phyloP scores from a whole-genome alignment of 2,113 vertebrate species.

The Tyrannus savana region DNA sequence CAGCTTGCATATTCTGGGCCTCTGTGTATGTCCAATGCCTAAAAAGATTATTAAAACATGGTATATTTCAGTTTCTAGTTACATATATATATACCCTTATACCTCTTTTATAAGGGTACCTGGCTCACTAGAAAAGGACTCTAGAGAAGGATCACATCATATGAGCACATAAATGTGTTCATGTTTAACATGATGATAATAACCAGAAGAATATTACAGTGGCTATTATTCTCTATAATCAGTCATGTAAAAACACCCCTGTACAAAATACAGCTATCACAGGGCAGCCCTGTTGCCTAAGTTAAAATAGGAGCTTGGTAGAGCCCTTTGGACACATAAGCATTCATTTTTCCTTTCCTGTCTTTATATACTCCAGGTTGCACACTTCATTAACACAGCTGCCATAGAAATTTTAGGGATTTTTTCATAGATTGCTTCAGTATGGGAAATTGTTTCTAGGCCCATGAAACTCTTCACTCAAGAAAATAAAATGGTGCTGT shows the following conservation, averaged over 20 bases:
- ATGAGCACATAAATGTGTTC: not conserved
- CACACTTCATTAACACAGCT: fast-evolving
- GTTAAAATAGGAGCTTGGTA: fast-evolving
- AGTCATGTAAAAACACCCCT: fast-evolving
- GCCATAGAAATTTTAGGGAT: not conserved
- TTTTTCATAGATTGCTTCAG: not conserved
- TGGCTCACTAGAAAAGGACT: not conserved
- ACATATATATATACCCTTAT: too few relatives aligned
- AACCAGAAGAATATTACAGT: not conserved
- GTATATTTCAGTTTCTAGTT: fast-evolving
- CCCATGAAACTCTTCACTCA: not conserved
- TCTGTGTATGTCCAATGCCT: fast-evolving
- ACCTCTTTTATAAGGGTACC: not conserved
- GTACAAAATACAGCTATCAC: not conserved
- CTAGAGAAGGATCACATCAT: not conserved
- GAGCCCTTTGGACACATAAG: not conserved
- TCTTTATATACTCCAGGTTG: fast-evolving
- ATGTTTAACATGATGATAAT: not conserved
- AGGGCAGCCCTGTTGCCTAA: not conserved
- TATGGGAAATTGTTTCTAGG: not conserved
- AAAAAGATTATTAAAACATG: not conserved
- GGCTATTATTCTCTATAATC: not conserved
- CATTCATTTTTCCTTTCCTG: not conserved
- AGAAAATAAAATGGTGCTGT: not conserved
- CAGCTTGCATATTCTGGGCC: fast-evolving